Evolutionary conservation across 2,113 vertebrate species (phyloP).

Genomic region (Cochlearius cochlearius): DNA sequence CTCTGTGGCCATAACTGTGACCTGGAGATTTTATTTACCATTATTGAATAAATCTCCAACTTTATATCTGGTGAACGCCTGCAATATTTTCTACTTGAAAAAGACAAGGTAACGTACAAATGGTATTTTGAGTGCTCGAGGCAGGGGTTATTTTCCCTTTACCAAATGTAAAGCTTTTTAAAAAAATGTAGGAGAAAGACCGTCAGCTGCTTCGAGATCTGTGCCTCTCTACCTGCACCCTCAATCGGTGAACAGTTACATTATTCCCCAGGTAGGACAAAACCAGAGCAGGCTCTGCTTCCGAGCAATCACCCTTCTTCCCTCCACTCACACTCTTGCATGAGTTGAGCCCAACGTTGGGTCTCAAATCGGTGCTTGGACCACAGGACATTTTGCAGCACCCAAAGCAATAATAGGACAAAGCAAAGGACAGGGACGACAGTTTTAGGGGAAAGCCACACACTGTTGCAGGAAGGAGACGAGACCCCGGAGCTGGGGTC

Average conservation of each 20-base stretch:
- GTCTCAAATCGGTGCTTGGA: not conserved
- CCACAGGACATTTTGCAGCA: not conserved
- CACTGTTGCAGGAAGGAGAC: not conserved
- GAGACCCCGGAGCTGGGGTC: not conserved
- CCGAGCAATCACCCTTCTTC: not conserved
- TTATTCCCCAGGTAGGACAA: not conserved
- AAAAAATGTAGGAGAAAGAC: not conserved
- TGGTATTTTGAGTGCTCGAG: not conserved
- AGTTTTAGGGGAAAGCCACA: not conserved
- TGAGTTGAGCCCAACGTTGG: rapidly evolving
- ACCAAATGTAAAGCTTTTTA: not conserved
- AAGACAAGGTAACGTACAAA: not conserved
- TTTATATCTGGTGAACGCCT: not conserved
- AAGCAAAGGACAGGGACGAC: not conserved
- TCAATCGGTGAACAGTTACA: not conserved
- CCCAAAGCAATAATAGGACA: not conserved
- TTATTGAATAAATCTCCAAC: not conserved
- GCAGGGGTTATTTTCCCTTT: not conserved
- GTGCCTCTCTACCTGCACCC: not conserved
- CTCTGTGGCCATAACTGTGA: not conserved
- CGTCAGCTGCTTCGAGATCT: not conserved
- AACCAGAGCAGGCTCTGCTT: not conserved
- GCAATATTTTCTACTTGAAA: not conserved
- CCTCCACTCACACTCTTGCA: rapidly evolving
- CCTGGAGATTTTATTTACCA: not conserved